A percentile compares a stretch with the other conserved stretches of the same genome.
phyloP scores from a whole-genome alignment of 1,140 invertebrate species.

The Drosophila sp. region DNA sequence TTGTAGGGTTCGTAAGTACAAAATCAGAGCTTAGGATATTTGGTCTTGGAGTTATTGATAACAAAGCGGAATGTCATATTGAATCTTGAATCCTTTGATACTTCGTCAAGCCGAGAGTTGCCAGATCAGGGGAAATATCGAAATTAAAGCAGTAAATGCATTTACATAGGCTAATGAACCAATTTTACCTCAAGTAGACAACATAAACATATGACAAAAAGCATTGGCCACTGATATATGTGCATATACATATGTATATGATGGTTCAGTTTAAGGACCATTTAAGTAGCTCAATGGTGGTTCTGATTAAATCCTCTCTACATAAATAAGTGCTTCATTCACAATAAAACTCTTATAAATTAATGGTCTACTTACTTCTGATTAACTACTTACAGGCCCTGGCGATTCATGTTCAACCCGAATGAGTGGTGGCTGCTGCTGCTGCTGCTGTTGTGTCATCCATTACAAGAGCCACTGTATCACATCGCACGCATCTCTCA shows the following conservation, averaged over 20 bases:
- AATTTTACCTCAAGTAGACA: too few relatives aligned
- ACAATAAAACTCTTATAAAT: slow-evolving; percentile 6
- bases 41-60: too few relatives aligned
- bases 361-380: slow-evolving; percentile 14
- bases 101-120: too few relatives aligned
- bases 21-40: too few relatives aligned
- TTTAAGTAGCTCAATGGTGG: slow-evolving; percentile 1
- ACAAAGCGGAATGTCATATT: too few relatives aligned
- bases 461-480: slow-evolving; percentile 8
- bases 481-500: slow-evolving; percentile 7
- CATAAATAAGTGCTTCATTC: background rate
- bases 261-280: background rate
- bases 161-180: too few relatives aligned
- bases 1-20: too few relatives aligned
- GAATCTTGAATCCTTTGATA: too few relatives aligned
- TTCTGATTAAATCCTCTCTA: slow-evolving; percentile 4
- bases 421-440: slow-evolving; percentile 2
- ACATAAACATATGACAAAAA: too few relatives aligned
- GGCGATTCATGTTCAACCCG: slow-evolving; percentile 4
- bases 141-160: too few relatives aligned
- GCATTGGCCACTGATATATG: background rate
- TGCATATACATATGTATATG: background rate
- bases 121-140: too few relatives aligned
- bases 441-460: background rate
- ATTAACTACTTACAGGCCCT: slow-evolving; percentile 12